These are phyloP conservation scores for Tragopan temminckii DNA, from an alignment of 2,797 vertebrate species.

Conservation along the genomic window DNA sequence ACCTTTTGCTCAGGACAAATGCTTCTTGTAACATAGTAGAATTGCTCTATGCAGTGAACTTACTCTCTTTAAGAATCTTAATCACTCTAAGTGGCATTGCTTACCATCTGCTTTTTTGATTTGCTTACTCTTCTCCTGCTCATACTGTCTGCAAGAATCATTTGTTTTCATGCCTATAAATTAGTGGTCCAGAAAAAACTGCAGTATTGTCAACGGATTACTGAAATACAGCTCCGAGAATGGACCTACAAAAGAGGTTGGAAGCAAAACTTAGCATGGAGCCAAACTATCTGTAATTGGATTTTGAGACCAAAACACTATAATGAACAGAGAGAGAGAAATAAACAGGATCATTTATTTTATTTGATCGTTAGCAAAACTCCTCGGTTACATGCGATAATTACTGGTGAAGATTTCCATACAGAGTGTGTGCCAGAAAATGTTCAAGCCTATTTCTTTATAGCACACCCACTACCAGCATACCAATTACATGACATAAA, in stretches of 20 bases:
- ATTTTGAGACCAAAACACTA: slow-evolving; percentile 26
- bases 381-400: slow-evolving; percentile 2
- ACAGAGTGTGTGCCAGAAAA: slow-evolving; percentile 13
- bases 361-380: slow-evolving; percentile 24
- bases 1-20: slow-evolving; percentile 44
- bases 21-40: slow-evolving; percentile 7
- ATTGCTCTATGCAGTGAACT: slow-evolving; percentile 26
- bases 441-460: slow-evolving; percentile 15
- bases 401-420: slow-evolving; percentile 30
- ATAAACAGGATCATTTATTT: slow-evolving; percentile 38
- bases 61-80: slow-evolving; percentile 42
- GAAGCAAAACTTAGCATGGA: slow-evolving; percentile 27
- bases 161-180: slow-evolving; percentile 62
- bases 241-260: slow-evolving; percentile 33
- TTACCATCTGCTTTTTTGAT: slow-evolving; percentile 63
- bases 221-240: slow-evolving; percentile 36
- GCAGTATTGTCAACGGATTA: slow-evolving; percentile 38
- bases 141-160: neutral
- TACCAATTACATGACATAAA: slow-evolving; percentile 44
- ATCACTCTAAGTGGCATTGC: slow-evolving; percentile 38
- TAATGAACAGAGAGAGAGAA: slow-evolving; percentile 19
- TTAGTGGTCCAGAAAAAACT: slow-evolving; percentile 29
- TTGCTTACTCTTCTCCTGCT: slow-evolving; percentile 47
- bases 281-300: slow-evolving; percentile 24
- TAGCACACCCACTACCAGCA: slow-evolving; percentile 17